Percentiles rank a stretch among this genome's conserved stretches.
phyloP scores from a whole-genome alignment of 64 coral and sea anemone genomes.

The Actinia equina region DNA sequence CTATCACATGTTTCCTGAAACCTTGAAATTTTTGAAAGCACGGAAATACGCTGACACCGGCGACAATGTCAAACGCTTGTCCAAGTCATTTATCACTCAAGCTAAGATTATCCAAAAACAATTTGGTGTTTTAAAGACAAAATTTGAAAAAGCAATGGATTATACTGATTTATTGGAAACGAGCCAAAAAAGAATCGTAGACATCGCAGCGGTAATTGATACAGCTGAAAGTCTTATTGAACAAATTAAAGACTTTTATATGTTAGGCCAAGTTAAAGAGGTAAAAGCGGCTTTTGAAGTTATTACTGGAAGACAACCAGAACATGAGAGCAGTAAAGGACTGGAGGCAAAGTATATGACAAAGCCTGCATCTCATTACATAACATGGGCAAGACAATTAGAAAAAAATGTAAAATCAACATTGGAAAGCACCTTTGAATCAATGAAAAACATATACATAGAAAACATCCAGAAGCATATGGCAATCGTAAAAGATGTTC shows the following conservation, averaged over 20 bases:
- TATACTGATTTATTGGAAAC: slow-evolving; percentile 47
- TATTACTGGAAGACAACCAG: slow-evolving; percentile 39
- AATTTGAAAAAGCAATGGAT: slow-evolving; percentile 42
- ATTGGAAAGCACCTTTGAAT: slow-evolving; percentile 63
- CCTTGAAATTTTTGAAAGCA: slow-evolving; percentile 56
- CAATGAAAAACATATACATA: slow-evolving; percentile 65
- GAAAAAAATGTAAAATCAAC: slow-evolving; percentile 59
- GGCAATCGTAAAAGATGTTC: slow-evolving; percentile 41
- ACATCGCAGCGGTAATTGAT: slow-evolving; percentile 37
- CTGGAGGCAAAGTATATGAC: not conserved
- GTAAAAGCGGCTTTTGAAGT: slow-evolving; percentile 47
- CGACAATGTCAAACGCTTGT: slow-evolving; percentile 14
- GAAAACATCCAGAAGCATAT: slow-evolving; percentile 54
- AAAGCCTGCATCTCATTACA: slow-evolving; percentile 57
- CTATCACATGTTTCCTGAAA: slow-evolving; percentile 56
- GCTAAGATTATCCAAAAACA: slow-evolving; percentile 53
- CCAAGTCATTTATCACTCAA: slow-evolving; percentile 77
- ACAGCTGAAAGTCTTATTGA: slow-evolving; percentile 60
- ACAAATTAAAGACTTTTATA: slow-evolving; percentile 55
- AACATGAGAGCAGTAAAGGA: not conserved
- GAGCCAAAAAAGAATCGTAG: slow-evolving; percentile 27
- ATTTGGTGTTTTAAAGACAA: slow-evolving; percentile 11
- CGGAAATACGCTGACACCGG: slow-evolving; percentile 66
- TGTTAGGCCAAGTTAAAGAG: slow-evolving; percentile 63
- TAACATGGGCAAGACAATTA: slow-evolving; percentile 52